A percentile compares a stretch with the other conserved stretches of the same genome.
Evolutionary conservation across 2,888 invertebrate genomes (phyloP).

Genomic region (Mystacides longicornis): DNA sequence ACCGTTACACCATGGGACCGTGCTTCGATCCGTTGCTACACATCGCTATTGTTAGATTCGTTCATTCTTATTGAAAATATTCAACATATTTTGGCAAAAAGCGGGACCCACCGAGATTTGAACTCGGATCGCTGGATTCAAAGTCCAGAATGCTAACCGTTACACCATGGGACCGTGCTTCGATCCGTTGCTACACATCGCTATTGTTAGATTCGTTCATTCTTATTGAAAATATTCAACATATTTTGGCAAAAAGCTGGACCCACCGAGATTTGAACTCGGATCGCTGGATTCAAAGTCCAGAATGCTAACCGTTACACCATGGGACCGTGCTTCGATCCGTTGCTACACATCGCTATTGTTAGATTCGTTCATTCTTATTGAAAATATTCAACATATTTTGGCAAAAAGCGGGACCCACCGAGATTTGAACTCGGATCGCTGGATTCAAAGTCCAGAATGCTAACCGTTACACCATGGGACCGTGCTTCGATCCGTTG

Average conservation of each 20-base stretch:
- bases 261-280: constrained; percentile 56
- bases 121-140: constrained; percentile 57
- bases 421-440: constrained; percentile 57
- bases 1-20: constrained; percentile 59
- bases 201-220: too few species aligned
- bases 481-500: too few species aligned
- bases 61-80: too few species aligned
- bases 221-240: too few species aligned
- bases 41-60: too few species aligned
- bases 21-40: too few species aligned
- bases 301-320: constrained; percentile 60
- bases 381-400: too few species aligned
- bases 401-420: constrained; percentile 40
- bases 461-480: constrained; percentile 60
- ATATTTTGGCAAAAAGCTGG: constrained; percentile 33
- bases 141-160: constrained; percentile 59
- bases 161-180: constrained; percentile 59
- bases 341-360: too few species aligned
- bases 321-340: too few species aligned
- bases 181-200: too few species aligned
- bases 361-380: too few species aligned
- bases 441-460: constrained; percentile 58
- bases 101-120: constrained; percentile 54
- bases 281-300: constrained; percentile 58
- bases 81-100: too few species aligned